Evolutionary conservation across 2,888 invertebrate species (phyloP), one percentile per base, ranked within the genome.

Genomic region (Plemyria rubiginata): DNA sequence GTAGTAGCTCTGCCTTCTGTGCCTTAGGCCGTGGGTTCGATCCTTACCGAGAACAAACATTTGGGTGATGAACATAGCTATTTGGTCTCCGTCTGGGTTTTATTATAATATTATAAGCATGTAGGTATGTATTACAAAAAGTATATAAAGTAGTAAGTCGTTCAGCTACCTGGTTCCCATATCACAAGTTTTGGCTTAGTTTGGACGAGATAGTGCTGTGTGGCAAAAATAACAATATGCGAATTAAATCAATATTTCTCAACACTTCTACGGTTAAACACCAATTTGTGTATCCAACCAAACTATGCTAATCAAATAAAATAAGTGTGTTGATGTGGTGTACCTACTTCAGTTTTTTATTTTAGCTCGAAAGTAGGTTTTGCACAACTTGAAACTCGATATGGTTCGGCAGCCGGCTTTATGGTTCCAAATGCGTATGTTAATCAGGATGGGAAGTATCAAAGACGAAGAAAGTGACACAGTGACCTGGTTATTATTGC

Each of bases 391-490:
- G 36, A 28, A 53, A 57, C 45, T 53, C 56, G 62, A 54, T 52
- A 59, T 57, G 53, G 60, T 66, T 45, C 54, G 54, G 50, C 41
- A 56, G 60, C 60, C 51, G 62, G 60, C 60, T 62, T 65, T 55
- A 64, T 62, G 59, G 60, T 60, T 41, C 60, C 62, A 67, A 60
- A 67, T 59, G 62, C 54, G 66, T 70, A 77, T 74, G 71, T 74
- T 67, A 72, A 76, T 72, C 66, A 68, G 73, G 71, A 73, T 75
- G 67, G 70, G 71, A 70, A 72, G 70, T 73, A 76, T 13, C 41
- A 79, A 75, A 77, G 75, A 75, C 74, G 84, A 88, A 85, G 89
- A 89, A 90, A 90, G 89, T 88, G 89, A 82, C 88, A 86, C 70
- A 78, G 74, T 87, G 79, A 86, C 88, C 86, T 72, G 77, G 72